These are phyloP conservation scores for Ceratitis capitata DNA, from an alignment of 1,140 invertebrate species.

Conservation along the genomic window DNA sequence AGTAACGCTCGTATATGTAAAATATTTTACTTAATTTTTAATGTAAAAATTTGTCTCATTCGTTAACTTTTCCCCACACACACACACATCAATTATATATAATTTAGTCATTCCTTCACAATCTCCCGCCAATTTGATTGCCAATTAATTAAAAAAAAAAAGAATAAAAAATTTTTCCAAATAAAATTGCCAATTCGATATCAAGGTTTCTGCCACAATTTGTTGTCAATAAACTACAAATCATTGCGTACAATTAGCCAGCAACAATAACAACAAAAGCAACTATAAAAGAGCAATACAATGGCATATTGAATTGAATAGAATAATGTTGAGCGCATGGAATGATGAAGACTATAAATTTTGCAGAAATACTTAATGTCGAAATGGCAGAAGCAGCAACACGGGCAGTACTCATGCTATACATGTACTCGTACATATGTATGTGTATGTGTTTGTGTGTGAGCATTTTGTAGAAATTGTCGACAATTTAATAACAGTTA, in stretches of 20 bases:
- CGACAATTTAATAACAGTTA: slow-evolving; percentile 26
- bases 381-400: neutral
- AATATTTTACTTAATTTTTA: too few species aligned
- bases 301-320: neutral
- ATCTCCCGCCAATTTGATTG: too few species aligned
- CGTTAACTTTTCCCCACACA: too few species aligned
- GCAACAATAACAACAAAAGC: too few species aligned
- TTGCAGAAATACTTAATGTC: neutral
- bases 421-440: neutral
- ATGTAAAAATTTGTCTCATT: too few species aligned
- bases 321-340: neutral
- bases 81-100: too few species aligned
- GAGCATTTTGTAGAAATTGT: neutral
- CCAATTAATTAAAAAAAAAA: neutral
- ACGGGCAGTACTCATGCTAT: neutral
- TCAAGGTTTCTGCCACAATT: neutral
- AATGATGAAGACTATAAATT: neutral
- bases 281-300: neutral
- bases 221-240: neutral
- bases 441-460: neutral
- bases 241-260: neutral
- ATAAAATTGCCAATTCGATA: neutral
- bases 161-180: neutral
- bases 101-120: too few species aligned
- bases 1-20: too few species aligned